These are phyloP conservation scores for Pseudomyrmex pallidus DNA, from an alignment of 1,140 invertebrate genomes.

Conservation along the genomic window DNA sequence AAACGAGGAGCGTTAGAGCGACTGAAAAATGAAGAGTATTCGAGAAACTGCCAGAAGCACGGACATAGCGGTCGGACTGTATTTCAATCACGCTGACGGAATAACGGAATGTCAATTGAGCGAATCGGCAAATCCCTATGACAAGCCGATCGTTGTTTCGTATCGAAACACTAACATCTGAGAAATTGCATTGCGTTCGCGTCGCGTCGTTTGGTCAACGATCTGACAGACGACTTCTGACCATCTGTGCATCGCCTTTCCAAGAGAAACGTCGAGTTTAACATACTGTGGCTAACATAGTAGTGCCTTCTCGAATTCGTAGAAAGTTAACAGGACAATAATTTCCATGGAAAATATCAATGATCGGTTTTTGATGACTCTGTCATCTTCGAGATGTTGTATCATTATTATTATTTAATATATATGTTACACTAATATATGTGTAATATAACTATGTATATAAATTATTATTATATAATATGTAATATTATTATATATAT, in stretches of 20 bases:
- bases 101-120: neutral
- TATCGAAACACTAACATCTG: constrained; percentile 23
- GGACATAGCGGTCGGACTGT: neutral
- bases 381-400: too few species aligned
- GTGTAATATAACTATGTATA: neutral
- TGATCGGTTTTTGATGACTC: too few species aligned
- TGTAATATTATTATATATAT: neutral
- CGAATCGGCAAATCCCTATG: neutral
- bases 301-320: neutral
- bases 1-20: neutral
- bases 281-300: neutral
- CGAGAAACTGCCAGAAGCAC: neutral
- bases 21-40: constrained; percentile 23
- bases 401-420: too few species aligned
- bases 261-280: constrained; percentile 18
- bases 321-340: too few species aligned
- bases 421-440: neutral
- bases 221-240: neutral
- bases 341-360: too few species aligned
- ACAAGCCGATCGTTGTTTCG: neutral
- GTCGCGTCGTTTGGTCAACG: neutral
- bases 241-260: neutral
- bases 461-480: neutral
- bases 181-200: constrained; percentile 23
- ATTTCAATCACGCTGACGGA: neutral